These are phyloP conservation scores for Tetranychus urticae DNA, from an alignment of 1,140 invertebrate species.

Conservation along the genomic window DNA sequence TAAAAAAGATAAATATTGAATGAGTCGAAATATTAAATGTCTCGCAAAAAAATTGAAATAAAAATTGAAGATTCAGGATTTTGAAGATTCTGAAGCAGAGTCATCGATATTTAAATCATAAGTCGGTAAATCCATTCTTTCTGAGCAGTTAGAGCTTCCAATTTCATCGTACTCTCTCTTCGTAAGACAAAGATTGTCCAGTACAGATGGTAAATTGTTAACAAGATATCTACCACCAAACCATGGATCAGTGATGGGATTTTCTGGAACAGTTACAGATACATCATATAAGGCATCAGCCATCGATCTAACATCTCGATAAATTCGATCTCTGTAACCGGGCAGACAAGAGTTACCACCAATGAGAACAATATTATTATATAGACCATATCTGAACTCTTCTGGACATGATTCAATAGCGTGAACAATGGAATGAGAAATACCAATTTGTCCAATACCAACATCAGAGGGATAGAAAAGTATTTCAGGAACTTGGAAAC, in stretches of 20 bases:
- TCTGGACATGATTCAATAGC: conserved; percentile 25
- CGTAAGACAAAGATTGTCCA: conserved; percentile 26
- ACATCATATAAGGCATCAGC: conserved; percentile 50
- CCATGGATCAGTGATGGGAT: conserved; percentile 62
- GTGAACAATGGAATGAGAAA: conserved; percentile 63
- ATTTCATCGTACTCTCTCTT: conserved; percentile 69
- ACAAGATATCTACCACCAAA: conserved; percentile 46
- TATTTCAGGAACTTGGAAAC: conserved; percentile 58
- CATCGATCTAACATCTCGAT: conserved; percentile 44
- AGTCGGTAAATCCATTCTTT: conserved; percentile 12
- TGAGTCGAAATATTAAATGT: too few species aligned
- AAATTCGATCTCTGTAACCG: conserved; percentile 54
- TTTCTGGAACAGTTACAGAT: conserved; percentile 36
- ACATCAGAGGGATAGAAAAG: conserved; percentile 86
- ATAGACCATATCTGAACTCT: conserved; percentile 52
- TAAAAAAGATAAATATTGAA: too few species aligned
- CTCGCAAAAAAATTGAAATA: too few species aligned
- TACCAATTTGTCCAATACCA: conserved; percentile 78
- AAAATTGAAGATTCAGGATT: too few species aligned
- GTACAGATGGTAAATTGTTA: background rate
- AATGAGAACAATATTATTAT: conserved; percentile 65
- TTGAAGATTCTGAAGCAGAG: too few species aligned
- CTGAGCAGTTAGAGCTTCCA: conserved; percentile 24
- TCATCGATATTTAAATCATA: background rate
- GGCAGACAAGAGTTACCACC: conserved; percentile 54